Evolutionary conservation across 2,888 invertebrate species (phyloP).

Genomic region (Aricia artaxerxes): DNA sequence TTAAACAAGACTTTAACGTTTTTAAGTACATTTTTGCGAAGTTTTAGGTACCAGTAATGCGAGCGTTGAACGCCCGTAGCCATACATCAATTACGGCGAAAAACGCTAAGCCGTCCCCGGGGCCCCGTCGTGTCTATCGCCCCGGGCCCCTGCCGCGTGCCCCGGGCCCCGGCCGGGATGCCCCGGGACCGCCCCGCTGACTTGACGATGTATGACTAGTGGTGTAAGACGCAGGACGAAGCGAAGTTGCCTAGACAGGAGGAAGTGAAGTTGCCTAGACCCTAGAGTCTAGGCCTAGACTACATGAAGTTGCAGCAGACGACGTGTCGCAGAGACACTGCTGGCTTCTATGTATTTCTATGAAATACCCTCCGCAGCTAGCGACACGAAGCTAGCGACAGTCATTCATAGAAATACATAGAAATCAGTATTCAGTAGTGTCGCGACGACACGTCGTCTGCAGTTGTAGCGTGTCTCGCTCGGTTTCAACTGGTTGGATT

Average conservation of each 20-base stretch:
- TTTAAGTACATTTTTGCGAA: background rate
- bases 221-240: background rate
- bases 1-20: background rate
- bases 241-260: background rate
- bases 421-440: too few relatives aligned
- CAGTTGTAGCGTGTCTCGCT: too few relatives aligned
- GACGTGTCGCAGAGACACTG: too few relatives aligned
- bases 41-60: background rate
- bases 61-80: background rate
- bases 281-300: too few relatives aligned
- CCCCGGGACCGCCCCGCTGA: background rate
- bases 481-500: too few relatives aligned
- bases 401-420: too few relatives aligned
- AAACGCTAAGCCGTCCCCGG: constrained; percentile 11
- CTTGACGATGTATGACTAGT: background rate
- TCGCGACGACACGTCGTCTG: too few relatives aligned
- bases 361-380: too few relatives aligned
- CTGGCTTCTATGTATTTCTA: too few relatives aligned
- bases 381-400: too few relatives aligned
- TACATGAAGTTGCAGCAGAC: too few relatives aligned
- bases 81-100: constrained; percentile 5
- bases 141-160: background rate
- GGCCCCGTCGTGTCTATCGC: background rate
- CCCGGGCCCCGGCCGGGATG: background rate
- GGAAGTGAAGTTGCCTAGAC: too few relatives aligned